Evolutionary conservation across 2,888 invertebrate genomes (phyloP).

Genomic region (Synanthedon formicaeformis): DNA sequence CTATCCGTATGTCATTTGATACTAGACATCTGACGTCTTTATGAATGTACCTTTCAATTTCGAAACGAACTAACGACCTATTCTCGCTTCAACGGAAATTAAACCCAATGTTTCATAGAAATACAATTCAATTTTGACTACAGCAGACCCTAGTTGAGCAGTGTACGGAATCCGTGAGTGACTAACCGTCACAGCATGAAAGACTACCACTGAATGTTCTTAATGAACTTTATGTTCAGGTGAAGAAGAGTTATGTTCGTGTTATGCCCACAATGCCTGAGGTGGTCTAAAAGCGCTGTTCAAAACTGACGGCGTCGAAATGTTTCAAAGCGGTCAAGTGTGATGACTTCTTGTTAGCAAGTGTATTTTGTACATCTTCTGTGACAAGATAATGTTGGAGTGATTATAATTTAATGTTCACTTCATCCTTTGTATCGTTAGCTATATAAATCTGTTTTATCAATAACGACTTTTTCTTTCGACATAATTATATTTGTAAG

Average conservation of each 20-base stretch:
- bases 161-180: slow-evolving; percentile 54
- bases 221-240: slow-evolving; percentile 11
- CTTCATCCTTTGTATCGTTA: slow-evolving; percentile 1
- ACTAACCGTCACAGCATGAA: slow-evolving; percentile 40
- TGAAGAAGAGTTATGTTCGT: slow-evolving; percentile 6
- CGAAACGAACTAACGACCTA: slow-evolving; percentile 16
- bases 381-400: slow-evolving; percentile 48
- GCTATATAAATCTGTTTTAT: too few species aligned
- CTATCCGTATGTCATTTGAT: slow-evolving; percentile 55
- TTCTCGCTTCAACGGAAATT: slow-evolving; percentile 9
- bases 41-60: slow-evolving; percentile 25
- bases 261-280: slow-evolving; percentile 25
- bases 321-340: slow-evolving; percentile 53
- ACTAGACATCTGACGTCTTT: slow-evolving; percentile 55
- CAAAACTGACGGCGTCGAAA: slow-evolving; percentile 53
- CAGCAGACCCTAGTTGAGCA: slow-evolving; percentile 9
- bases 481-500: too few species aligned
- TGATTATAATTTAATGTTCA: slow-evolving; percentile 13
- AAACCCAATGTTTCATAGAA: slow-evolving; percentile 7
- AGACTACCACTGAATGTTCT: slow-evolving; percentile 16
- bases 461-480: too few species aligned
- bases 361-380: slow-evolving; percentile 32
- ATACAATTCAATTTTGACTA: slow-evolving; percentile 8
- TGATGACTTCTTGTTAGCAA: slow-evolving; percentile 57
- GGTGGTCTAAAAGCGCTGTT: slow-evolving; percentile 47